Evolutionary conservation across 2,113 vertebrate species (phyloP).

Genomic region (Bungarus multicinctus): DNA sequence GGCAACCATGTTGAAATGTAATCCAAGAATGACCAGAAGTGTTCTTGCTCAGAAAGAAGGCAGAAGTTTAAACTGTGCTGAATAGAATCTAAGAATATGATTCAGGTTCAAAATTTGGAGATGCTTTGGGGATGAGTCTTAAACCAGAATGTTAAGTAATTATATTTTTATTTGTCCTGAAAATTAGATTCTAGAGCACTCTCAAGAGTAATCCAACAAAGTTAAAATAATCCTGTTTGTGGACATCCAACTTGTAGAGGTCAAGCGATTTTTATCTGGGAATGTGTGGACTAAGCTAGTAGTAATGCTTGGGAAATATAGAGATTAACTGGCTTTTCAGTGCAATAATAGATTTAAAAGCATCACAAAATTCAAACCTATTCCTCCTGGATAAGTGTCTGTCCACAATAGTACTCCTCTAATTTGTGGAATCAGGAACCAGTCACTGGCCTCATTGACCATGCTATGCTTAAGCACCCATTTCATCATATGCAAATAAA

Average conservation of each 20-base stretch:
- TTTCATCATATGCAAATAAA: background rate
- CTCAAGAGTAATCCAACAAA: background rate
- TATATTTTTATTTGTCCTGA: background rate
- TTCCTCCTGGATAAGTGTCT: background rate
- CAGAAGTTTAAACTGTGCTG: background rate
- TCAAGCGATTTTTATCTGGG: background rate
- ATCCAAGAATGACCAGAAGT: background rate
- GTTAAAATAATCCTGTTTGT: background rate
- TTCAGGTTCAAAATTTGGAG: background rate
- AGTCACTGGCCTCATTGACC: background rate
- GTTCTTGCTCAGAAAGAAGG: background rate
- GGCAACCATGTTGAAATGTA: background rate
- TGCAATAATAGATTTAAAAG: background rate
- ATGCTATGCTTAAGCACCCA: background rate
- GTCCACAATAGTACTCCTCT: background rate
- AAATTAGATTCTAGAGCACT: background rate
- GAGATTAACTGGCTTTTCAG: background rate
- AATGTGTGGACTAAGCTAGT: background rate
- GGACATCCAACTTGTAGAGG: background rate
- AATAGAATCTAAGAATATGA: background rate
- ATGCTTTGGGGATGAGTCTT: background rate
- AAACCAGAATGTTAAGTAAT: background rate
- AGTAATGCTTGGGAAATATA: background rate
- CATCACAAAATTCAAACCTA: background rate
- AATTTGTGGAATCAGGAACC: background rate